These are phyloP conservation scores for Erebia ligea DNA, from an alignment of 2,888 invertebrate genomes.

Conservation along the genomic window DNA sequence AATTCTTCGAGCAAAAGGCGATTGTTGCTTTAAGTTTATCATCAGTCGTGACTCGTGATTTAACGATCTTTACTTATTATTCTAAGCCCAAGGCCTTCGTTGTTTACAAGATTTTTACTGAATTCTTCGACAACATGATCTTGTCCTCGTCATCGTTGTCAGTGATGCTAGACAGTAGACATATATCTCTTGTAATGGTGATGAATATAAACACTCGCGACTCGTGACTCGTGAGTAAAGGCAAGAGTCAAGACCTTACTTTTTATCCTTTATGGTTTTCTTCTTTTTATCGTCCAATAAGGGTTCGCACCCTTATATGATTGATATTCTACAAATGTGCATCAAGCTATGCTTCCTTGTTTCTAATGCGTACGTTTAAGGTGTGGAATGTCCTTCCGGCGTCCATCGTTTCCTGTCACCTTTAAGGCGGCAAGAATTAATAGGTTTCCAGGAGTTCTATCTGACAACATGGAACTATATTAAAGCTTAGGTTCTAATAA, in stretches of 20 bases:
- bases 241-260: too few species aligned
- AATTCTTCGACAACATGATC: too few species aligned
- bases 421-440: conserved; percentile 15
- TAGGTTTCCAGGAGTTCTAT: conserved; percentile 7
- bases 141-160: too few species aligned
- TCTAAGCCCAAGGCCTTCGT: too few species aligned
- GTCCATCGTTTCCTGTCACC: conserved; percentile 12
- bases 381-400: conserved; percentile 18
- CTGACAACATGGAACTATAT: neutral
- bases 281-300: neutral
- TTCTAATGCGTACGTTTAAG: conserved; percentile 10
- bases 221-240: too few species aligned
- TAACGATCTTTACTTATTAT: neutral
- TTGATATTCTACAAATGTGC: conserved; percentile 13
- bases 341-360: conserved; percentile 5
- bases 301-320: conserved; percentile 8
- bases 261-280: too few species aligned
- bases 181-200: too few species aligned
- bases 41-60: neutral
- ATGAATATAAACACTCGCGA: too few species aligned
- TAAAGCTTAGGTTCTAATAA: neutral
- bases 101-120: too few species aligned
- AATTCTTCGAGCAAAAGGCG: too few species aligned
- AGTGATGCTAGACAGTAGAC: too few species aligned
- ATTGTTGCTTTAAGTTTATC: too few species aligned